Evolutionary conservation across 2,113 vertebrate genomes (phyloP).

Genomic region (Halcyon malimbica): DNA sequence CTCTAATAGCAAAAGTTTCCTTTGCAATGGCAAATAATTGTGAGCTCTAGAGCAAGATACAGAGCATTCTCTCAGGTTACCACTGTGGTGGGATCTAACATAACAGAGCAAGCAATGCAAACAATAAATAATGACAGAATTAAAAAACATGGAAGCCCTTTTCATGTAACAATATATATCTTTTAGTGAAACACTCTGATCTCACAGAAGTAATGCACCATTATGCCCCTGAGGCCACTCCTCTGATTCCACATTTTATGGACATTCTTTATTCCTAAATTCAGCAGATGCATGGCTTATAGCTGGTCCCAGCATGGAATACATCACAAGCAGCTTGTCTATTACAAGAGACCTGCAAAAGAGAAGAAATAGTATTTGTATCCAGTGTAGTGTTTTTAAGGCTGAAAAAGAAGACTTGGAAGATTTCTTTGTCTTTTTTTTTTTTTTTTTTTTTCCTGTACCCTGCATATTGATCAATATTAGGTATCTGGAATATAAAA

Average conservation of each 20-base stretch:
- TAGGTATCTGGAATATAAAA: background rate
- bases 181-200: conserved; percentile 55
- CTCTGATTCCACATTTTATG: conserved; percentile 63
- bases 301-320: conserved; percentile 62
- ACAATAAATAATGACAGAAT: conserved; percentile 54
- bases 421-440: background rate
- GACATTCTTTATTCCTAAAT: conserved; percentile 59
- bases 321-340: conserved; percentile 68
- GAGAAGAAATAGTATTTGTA: conserved; percentile 47
- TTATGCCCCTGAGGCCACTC: conserved; percentile 57
- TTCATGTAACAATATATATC: conserved; percentile 59
- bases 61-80: background rate
- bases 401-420: background rate
- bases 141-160: conserved; percentile 37
- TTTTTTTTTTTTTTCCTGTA: background rate
- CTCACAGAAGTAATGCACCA: conserved; percentile 47
- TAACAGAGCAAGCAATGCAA: background rate
- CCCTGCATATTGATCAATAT: background rate
- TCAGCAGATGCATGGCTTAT: conserved; percentile 56
- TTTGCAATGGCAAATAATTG: background rate
- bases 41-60: background rate
- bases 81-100: background rate
- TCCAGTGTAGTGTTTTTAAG: conserved; percentile 47
- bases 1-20: background rate
- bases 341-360: conserved; percentile 47